Conservation (phyloP, 2,113 vertebrate species). For the Isichthys henryi region DNA sequence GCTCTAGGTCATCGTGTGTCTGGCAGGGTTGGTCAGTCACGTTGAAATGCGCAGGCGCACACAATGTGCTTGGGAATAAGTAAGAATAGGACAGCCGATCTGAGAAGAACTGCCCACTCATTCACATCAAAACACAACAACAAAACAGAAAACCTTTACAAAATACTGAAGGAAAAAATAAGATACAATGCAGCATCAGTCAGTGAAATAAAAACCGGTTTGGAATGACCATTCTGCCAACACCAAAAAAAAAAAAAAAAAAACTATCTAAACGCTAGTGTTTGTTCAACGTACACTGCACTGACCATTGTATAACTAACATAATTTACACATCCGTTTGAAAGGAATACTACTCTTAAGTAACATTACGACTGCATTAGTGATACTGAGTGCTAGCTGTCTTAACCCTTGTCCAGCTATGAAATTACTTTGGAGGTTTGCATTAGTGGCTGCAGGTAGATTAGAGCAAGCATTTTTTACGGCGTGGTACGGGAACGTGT, state of each 20-base stretch:
- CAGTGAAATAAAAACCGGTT: conserved; percentile 33
- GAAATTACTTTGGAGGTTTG: conserved; percentile 82
- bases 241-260: too few relatives aligned
- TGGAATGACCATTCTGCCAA: conserved; percentile 35
- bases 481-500: conserved; percentile 69
- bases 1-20: neutral
- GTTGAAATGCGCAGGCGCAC: conserved; percentile 21
- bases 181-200: conserved; percentile 36
- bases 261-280: conserved; percentile 24
- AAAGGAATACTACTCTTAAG: conserved; percentile 42
- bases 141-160: conserved; percentile 32
- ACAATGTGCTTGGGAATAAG: conserved; percentile 19
- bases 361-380: conserved; percentile 74
- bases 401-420: conserved; percentile 35
- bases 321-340: conserved; percentile 50
- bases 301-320: conserved; percentile 38
- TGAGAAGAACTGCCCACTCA: conserved; percentile 38
- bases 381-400: conserved; percentile 76
- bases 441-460: conserved; percentile 90
- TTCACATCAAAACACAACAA: conserved; percentile 32
- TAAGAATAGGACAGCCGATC: conserved; percentile 29
- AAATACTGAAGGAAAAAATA: conserved; percentile 41
- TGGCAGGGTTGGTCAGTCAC: neutral
- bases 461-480: conserved; percentile 79
- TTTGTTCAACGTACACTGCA: conserved; percentile 40